Percentiles rank a stretch among this genome's conserved stretches.
Evolutionary conservation across 2,113 vertebrate genomes (phyloP).

Genomic region (Isichthys henryi): DNA sequence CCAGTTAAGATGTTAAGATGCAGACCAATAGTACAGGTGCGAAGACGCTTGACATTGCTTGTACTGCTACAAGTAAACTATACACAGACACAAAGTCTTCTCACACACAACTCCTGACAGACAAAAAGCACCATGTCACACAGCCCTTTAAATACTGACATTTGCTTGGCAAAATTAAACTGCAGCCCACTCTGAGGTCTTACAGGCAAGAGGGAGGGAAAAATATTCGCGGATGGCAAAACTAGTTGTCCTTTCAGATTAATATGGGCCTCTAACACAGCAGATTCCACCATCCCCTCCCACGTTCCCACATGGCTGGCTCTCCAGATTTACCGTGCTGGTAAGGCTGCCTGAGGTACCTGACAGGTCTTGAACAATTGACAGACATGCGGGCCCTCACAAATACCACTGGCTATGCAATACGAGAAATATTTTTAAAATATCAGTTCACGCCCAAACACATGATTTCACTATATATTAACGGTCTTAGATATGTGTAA

Average conservation of each 20-base stretch:
- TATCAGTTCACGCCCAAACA: neutral
- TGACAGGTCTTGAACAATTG: neutral
- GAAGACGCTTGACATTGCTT: neutral
- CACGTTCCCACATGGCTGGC: neutral
- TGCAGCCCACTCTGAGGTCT: neutral
- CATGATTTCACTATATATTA: neutral
- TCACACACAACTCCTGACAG: neutral
- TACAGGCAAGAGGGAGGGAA: neutral
- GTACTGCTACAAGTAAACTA: neutral
- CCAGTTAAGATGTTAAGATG: neutral
- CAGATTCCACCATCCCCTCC: neutral
- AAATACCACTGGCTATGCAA: neutral
- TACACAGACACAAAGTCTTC: neutral
- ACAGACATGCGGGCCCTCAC: neutral
- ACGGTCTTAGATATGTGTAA: neutral
- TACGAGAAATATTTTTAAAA: neutral
- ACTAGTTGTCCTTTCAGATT: neutral
- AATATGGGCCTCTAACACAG: neutral
- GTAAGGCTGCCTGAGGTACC: neutral
- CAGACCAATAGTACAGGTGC: neutral
- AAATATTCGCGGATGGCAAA: neutral
- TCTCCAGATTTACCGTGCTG: neutral
- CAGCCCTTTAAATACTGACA: neutral
- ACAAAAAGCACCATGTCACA: neutral
- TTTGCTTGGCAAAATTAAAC: conserved; percentile 18